Evolutionary conservation across 2,888 invertebrate genomes (phyloP).

Genomic region (Acholoe squamosa): DNA sequence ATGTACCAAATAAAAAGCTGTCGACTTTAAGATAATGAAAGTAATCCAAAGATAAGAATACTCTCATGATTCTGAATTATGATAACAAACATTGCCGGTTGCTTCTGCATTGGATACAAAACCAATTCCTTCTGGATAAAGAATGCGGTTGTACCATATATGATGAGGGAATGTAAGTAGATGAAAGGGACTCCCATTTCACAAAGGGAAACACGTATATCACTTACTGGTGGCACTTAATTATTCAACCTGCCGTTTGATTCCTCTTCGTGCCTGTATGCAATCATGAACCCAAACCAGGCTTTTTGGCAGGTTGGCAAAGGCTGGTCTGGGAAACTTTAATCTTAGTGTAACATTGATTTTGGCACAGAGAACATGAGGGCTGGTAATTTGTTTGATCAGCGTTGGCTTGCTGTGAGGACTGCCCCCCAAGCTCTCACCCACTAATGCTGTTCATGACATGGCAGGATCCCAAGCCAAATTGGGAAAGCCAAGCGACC

Average conservation of each 20-base stretch:
- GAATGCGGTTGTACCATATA: neutral
- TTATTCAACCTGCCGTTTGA: conserved; percentile 25
- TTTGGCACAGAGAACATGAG: neutral
- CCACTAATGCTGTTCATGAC: neutral
- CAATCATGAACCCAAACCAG: conserved; percentile 7
- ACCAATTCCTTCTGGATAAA: neutral
- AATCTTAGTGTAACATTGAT: conserved; percentile 25
- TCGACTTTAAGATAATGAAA: neutral
- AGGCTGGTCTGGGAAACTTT: conserved; percentile 34
- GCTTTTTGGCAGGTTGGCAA: conserved; percentile 43
- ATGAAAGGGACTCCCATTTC: neutral
- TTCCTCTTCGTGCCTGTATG: neutral
- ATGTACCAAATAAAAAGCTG: neutral
- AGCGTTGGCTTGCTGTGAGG: neutral
- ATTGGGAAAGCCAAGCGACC: conserved; percentile 2
- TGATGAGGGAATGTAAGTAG: neutral
- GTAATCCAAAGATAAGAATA: neutral
- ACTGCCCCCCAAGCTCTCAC: neutral
- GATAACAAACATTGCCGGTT: too few species aligned
- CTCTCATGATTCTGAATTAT: neutral
- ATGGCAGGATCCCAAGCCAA: conserved; percentile 30
- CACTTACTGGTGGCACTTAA: neutral
- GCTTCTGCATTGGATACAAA: neutral
- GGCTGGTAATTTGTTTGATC: conserved; percentile 40
- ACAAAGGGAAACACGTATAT: neutral